A percentile compares a stretch with the other conserved stretches of the same genome.
Evolutionary conservation across 2,113 vertebrate genomes (phyloP).

Genomic region (Benitochromis conjunctus): DNA sequence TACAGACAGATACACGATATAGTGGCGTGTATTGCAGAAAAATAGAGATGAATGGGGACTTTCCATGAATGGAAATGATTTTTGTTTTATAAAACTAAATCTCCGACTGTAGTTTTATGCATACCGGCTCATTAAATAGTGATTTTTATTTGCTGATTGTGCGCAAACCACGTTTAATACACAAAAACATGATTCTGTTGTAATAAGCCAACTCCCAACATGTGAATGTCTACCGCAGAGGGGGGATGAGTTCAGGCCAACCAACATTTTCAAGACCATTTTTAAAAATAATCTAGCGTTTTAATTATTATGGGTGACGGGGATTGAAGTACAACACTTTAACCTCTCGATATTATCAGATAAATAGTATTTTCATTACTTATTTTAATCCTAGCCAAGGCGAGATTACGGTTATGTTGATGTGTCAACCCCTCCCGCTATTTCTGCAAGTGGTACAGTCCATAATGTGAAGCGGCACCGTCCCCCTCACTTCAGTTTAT

Average conservation of each 20-base stretch:
- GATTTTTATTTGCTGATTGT: not conserved
- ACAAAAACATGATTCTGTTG: not conserved
- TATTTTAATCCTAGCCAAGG: fast-evolving
- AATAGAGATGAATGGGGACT: not conserved
- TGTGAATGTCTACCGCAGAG: conserved; percentile 28
- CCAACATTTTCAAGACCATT: not conserved
- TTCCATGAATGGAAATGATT: not conserved
- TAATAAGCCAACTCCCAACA: conserved; percentile 25
- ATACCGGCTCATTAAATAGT: not conserved
- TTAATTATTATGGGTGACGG: fast-evolving
- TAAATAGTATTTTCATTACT: not conserved
- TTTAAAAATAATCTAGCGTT: fast-evolving
- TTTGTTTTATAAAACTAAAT: not conserved
- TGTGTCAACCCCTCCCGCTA: not conserved
- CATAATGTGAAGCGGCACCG: conserved; percentile 52
- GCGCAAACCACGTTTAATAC: not conserved
- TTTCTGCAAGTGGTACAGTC: conserved; percentile 62
- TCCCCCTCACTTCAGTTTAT: conserved; percentile 53
- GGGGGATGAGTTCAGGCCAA: not conserved
- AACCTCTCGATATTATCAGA: fast-evolving
- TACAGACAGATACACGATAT: not conserved
- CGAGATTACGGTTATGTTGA: not conserved
- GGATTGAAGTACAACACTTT: not conserved
- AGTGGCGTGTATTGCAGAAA: not conserved
- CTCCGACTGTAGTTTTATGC: not conserved